These are phyloP conservation scores for Apteryx owenii DNA, from an alignment of 2,113 vertebrate species.

Conservation along the genomic window DNA sequence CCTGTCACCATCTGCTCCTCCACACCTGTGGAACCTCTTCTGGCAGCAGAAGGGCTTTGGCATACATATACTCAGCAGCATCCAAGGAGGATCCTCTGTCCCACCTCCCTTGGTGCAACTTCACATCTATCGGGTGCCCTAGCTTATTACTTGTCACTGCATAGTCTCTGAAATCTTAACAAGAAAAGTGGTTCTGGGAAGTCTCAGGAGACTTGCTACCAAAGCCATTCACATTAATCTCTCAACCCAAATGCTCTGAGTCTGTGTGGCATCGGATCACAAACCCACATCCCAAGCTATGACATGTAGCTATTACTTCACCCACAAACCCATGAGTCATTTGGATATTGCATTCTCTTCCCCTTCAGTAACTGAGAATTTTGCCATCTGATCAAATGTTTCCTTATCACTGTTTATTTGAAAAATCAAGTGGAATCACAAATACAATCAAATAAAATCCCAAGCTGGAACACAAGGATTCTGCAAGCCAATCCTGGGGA, in stretches of 20 bases:
- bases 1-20: neutral
- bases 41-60: neutral
- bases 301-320: neutral
- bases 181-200: neutral
- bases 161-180: neutral
- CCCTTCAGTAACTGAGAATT: neutral
- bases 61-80: fast-evolving
- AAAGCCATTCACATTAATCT: neutral
- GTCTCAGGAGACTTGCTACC: neutral
- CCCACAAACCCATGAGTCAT: conserved; percentile 9
- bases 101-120: neutral
- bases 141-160: neutral
- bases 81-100: neutral
- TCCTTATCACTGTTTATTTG: neutral
- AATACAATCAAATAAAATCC: neutral
- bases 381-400: neutral
- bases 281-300: neutral
- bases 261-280: fast-evolving
- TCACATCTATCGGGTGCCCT: neutral
- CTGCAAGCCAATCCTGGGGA: neutral
- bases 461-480: neutral
- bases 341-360: neutral
- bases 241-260: neutral
- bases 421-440: conserved; percentile 1
- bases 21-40: neutral